These are phyloP conservation scores for Caenorhabditis inopinata DNA, from an alignment of 1,140 invertebrate genomes.

Conservation along the genomic window DNA sequence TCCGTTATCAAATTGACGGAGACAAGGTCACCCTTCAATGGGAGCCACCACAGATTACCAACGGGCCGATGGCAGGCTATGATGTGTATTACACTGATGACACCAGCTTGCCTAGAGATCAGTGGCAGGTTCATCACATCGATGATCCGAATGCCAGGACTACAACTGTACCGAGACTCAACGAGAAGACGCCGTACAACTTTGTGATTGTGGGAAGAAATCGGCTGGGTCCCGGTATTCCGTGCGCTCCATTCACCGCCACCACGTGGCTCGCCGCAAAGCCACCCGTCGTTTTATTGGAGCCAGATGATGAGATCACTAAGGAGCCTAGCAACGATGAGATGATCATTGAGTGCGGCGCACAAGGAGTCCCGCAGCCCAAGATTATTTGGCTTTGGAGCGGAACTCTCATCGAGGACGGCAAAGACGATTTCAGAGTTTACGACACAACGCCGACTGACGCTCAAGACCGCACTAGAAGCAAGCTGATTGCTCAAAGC, in stretches of 20 bases:
- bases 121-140: conserved; percentile 55
- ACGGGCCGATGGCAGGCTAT: conserved; percentile 64
- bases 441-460: conserved; percentile 61
- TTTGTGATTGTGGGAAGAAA: conserved; percentile 60
- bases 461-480: conserved; percentile 55
- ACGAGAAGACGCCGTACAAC: conserved; percentile 59
- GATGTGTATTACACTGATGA: conserved; percentile 65
- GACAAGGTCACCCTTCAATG: conserved; percentile 59
- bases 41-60: conserved; percentile 61
- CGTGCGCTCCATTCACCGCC: conserved; percentile 57
- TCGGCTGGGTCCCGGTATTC: conserved; percentile 57
- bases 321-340: conserved; percentile 58
- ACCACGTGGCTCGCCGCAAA: conserved; percentile 61
- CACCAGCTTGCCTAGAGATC: conserved; percentile 54
- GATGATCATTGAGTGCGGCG: conserved; percentile 59
- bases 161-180: conserved; percentile 50
- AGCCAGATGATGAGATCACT: conserved; percentile 46
- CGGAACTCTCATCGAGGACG: conserved; percentile 57
- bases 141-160: conserved; percentile 53
- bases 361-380: conserved; percentile 62
- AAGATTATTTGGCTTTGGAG: conserved; percentile 66
- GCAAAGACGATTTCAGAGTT: conserved; percentile 63
- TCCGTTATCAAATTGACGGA: conserved; percentile 64
- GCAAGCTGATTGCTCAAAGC: conserved; percentile 58
- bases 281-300: conserved; percentile 51